Percentiles rank a stretch among this genome's conserved stretches.
phyloP scores from a whole-genome alignment of 2,113 vertebrate genomes.

The Lanius ludovicianus region DNA sequence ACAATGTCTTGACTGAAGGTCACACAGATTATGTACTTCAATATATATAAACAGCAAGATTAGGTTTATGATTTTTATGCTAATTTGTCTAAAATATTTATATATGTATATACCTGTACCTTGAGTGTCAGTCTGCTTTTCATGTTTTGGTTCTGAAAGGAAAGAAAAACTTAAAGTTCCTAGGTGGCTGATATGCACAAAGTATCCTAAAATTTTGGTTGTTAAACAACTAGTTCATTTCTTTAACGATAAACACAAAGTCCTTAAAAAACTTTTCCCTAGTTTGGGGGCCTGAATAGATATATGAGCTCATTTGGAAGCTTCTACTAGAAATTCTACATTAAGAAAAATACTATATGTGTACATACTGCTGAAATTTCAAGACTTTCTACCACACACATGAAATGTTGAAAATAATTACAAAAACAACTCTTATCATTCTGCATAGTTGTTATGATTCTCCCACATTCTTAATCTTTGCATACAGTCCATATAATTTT shows the following conservation, averaged over 20 bases:
- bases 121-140: background rate
- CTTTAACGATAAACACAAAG: background rate
- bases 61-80: background rate
- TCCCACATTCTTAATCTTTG: background rate
- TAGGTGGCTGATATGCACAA: background rate
- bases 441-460: background rate
- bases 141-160: conserved; percentile 29
- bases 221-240: background rate
- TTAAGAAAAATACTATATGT: background rate
- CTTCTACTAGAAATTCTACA: background rate
- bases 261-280: background rate
- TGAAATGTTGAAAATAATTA: background rate
- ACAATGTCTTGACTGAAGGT: background rate
- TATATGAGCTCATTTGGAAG: background rate
- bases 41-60: background rate
- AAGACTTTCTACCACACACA: background rate
- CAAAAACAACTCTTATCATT: background rate
- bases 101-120: background rate
- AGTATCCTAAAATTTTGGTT: background rate
- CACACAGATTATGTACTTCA: background rate
- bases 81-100: background rate
- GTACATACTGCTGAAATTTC: background rate
- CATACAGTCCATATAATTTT: background rate
- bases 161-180: background rate
- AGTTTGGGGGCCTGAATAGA: background rate